phyloP scores from a whole-genome alignment of 2,797 vertebrate genomes.

The Platalea minor region DNA sequence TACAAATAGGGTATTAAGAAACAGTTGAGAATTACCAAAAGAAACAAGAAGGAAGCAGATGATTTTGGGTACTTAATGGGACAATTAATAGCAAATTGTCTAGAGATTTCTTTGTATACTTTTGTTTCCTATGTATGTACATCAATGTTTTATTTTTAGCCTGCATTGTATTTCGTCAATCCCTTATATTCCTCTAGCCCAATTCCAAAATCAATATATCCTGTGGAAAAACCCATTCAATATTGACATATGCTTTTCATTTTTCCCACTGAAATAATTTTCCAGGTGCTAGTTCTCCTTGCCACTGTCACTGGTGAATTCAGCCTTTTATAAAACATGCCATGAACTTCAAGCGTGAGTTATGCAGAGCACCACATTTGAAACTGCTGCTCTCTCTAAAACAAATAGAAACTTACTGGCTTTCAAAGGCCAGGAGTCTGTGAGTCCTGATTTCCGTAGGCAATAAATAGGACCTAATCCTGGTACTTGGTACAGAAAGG shows the following conservation, averaged over 20 bases:
- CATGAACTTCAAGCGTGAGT: background rate
- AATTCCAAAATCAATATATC: background rate
- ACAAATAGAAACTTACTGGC: background rate
- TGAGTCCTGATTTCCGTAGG: background rate
- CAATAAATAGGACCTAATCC: background rate
- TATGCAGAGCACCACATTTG: background rate
- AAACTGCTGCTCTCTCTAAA: background rate
- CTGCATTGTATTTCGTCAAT: background rate
- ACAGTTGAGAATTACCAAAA: background rate
- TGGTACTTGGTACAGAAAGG: background rate
- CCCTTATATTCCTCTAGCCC: background rate
- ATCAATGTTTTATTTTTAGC: background rate
- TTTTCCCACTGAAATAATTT: background rate
- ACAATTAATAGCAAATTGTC: background rate
- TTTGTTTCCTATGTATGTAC: background rate
- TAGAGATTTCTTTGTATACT: background rate
- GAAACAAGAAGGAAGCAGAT: background rate
- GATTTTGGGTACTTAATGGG: background rate
- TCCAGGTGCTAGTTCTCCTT: background rate
- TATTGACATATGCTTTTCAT: background rate
- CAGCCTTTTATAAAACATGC: background rate
- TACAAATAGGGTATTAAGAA: background rate
- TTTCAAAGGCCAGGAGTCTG: background rate
- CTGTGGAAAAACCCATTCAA: background rate
- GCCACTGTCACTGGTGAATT: background rate